Evolutionary conservation across 2,113 vertebrate genomes (phyloP).

Genomic region (Petrocephalus zakoni): DNA sequence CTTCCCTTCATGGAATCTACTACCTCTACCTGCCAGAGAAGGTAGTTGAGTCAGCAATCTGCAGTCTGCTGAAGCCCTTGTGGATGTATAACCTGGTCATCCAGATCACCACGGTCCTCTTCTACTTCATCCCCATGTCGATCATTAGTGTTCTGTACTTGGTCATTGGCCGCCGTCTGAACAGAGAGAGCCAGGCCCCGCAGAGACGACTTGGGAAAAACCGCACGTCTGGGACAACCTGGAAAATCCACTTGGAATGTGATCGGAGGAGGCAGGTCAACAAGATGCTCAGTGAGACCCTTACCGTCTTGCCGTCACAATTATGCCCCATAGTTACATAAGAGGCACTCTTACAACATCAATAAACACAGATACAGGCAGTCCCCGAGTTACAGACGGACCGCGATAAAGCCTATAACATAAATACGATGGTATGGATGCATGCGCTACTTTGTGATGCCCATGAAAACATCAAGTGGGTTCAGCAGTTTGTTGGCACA

Average conservation of each 20-base stretch:
- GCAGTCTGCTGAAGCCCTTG: constrained; percentile 60
- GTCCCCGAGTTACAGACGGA: no score
- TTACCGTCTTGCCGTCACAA: not conserved
- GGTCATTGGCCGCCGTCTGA: constrained; percentile 59
- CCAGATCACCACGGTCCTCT: constrained; percentile 67
- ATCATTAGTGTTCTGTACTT: constrained; percentile 64
- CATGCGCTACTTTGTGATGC: no score
- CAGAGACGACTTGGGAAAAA: constrained; percentile 40
- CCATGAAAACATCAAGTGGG: no score
- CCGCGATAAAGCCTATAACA: no score
- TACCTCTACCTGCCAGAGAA: constrained; percentile 54
- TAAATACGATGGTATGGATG: no score
- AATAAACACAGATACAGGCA: not conserved
- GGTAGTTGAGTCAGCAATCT: constrained; percentile 62
- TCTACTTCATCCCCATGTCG: constrained; percentile 65
- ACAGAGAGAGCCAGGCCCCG: constrained; percentile 42
- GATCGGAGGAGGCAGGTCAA: constrained; percentile 60
- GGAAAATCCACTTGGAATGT: constrained; percentile 50
- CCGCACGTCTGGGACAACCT: constrained; percentile 35
- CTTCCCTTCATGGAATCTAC: constrained; percentile 61
- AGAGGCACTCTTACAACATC: not conserved
- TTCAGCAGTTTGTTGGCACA: no score
- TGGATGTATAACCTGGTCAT: constrained; percentile 71
- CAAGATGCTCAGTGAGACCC: constrained; percentile 69
- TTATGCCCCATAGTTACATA: not conserved